These are phyloP conservation scores for Drosophila borborema DNA, from an alignment of 2,888 invertebrate species.

Conservation along the genomic window DNA sequence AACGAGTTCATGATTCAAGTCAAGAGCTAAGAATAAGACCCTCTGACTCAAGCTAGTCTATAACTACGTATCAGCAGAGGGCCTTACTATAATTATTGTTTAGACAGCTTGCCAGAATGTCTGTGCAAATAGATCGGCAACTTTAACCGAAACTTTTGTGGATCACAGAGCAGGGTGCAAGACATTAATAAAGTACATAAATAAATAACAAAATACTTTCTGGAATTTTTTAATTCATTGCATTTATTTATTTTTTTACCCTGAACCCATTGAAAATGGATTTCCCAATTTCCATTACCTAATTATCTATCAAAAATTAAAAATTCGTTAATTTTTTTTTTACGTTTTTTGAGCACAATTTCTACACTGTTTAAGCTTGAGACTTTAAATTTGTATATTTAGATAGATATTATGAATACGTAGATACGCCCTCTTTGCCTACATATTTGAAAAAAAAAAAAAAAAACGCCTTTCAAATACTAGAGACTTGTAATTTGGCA, in stretches of 20 bases:
- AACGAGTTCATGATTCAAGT: conserved; percentile 53
- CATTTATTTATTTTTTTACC: background rate
- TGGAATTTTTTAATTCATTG: conserved; percentile 8
- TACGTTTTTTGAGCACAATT: too few relatives aligned
- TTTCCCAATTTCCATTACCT: too few relatives aligned
- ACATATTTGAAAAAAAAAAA: too few relatives aligned
- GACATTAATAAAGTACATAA: background rate
- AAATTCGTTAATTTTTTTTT: too few relatives aligned
- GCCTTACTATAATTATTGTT: conserved; percentile 20
- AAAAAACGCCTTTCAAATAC: too few relatives aligned
- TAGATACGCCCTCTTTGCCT: too few relatives aligned
- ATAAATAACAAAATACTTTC: background rate
- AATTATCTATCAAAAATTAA: too few relatives aligned
- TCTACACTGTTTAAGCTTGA: too few relatives aligned
- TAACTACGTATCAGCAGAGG: background rate
- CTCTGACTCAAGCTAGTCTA: background rate
- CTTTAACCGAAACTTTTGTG: background rate
- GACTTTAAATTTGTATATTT: too few relatives aligned
- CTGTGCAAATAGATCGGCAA: conserved; percentile 21
- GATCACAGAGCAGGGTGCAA: background rate
- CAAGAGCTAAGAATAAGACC: background rate
- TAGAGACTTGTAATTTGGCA: too few relatives aligned
- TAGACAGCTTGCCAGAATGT: conserved; percentile 47
- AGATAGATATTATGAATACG: too few relatives aligned
- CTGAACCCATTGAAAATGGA: too few relatives aligned